Evolutionary conservation across 2,888 invertebrate species (phyloP).

Genomic region (Hypselothyrea guttata): DNA sequence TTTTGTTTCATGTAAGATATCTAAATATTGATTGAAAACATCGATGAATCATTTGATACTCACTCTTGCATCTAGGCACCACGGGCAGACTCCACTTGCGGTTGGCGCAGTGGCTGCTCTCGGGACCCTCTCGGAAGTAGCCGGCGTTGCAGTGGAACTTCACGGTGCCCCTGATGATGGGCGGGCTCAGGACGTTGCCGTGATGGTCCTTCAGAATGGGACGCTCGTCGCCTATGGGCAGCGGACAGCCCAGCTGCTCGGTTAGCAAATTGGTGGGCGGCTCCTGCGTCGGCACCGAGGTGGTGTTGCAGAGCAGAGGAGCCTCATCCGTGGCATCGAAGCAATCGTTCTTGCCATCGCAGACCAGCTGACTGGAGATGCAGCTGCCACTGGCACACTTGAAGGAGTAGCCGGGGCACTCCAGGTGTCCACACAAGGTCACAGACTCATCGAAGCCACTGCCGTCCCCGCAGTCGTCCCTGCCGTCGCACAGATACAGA

Average conservation of each 20-base stretch:
- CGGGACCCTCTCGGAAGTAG: slow-evolving; percentile 41
- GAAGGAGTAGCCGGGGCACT: slow-evolving; percentile 62
- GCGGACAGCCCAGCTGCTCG: slow-evolving; percentile 39
- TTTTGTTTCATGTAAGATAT: too few species aligned
- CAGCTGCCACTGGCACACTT: slow-evolving; percentile 60
- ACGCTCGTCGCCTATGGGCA: slow-evolving; percentile 44
- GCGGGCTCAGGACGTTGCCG: slow-evolving; percentile 27
- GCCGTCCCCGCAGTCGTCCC: slow-evolving; percentile 64
- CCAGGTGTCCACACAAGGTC: slow-evolving; percentile 46
- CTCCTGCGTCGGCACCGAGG: slow-evolving; percentile 7
- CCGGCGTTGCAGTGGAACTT: slow-evolving; percentile 47
- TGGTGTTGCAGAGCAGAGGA: slow-evolving; percentile 61
- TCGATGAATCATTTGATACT: slow-evolving; percentile 38
- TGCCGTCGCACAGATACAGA: slow-evolving; percentile 48
- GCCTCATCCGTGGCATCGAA: slow-evolving; percentile 61
- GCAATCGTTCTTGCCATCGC: slow-evolving; percentile 49
- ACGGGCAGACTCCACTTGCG: slow-evolving; percentile 43
- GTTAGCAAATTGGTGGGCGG: not conserved
- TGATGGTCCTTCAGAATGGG: slow-evolving; percentile 49
- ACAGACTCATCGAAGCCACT: slow-evolving; percentile 56
- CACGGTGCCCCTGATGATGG: slow-evolving; percentile 44
- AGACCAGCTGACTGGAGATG: slow-evolving; percentile 36
- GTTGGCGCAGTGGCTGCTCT: slow-evolving; percentile 47
- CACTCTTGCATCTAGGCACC: slow-evolving; percentile 63
- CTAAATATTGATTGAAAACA: too few species aligned